A percentile compares a stretch with the other conserved stretches of the same genome.
Conservation (phyloP, 2,888 invertebrate genomes). For the Lochmaea crataegi region DNA sequence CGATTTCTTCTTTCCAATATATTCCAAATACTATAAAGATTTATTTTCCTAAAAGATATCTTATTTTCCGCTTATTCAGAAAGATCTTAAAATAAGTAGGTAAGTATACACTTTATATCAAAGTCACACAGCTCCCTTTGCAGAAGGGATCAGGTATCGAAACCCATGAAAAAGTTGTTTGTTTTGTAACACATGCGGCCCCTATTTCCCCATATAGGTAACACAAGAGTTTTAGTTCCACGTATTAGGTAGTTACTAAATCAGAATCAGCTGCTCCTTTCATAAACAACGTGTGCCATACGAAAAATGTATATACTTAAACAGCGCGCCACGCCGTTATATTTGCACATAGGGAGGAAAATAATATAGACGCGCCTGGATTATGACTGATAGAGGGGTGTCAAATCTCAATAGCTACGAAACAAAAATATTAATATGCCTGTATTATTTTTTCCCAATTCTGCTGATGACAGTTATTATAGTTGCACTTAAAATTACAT, state of each 20-base stretch:
- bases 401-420: constrained; percentile 18
- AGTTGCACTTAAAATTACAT: neutral
- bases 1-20: no score
- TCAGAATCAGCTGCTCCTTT: constrained; percentile 56
- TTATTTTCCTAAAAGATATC: no score
- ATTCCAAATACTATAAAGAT: no score
- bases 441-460: constrained; percentile 4
- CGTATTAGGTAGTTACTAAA: constrained; percentile 51
- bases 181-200: constrained; percentile 56
- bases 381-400: constrained; percentile 39
- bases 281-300: constrained; percentile 52
- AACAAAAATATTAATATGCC: constrained; percentile 5
- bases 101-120: neutral
- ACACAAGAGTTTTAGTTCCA: constrained; percentile 36
- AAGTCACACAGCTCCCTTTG: constrained; percentile 15
- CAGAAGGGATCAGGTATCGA: constrained; percentile 55
- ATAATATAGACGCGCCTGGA: constrained; percentile 38
- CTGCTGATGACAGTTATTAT: constrained; percentile 15
- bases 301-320: constrained; percentile 51
- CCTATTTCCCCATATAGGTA: constrained; percentile 23
- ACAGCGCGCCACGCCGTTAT: constrained; percentile 41
- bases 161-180: constrained; percentile 57
- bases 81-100: neutral
- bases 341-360: constrained; percentile 47
- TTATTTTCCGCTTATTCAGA: no score